Percentiles rank a stretch among this genome's conserved stretches.
phyloP scores from a whole-genome alignment of 1,140 invertebrate genomes.

The Gonioctena quinquepunctata region DNA sequence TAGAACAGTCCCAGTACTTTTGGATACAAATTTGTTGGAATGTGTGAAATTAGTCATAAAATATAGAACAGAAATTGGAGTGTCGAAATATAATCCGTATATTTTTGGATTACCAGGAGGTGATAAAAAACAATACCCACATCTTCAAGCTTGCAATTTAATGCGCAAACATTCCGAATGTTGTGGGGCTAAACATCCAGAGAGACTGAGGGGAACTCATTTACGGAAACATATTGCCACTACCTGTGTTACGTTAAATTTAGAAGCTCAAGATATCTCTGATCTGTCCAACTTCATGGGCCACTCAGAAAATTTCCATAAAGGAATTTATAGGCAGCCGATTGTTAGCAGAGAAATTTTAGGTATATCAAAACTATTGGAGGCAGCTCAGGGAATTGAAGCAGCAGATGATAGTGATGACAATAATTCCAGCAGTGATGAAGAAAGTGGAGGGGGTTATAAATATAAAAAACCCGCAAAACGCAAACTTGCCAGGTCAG shows the following conservation, averaged over 20 bases:
- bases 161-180: conserved; percentile 15
- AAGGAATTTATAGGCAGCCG: conserved; percentile 15
- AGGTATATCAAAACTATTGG: conserved; percentile 4
- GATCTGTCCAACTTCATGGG: conserved; percentile 16
- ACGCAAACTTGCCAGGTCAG: background rate
- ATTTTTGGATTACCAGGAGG: background rate
- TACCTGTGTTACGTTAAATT: conserved; percentile 6
- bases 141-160: conserved; percentile 15
- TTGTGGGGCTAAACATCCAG: conserved; percentile 16
- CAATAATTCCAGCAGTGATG: background rate
- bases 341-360: conserved; percentile 8
- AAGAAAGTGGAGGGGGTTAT: background rate
- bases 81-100: background rate
- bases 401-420: background rate
- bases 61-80: background rate
- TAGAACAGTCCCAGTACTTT: conserved; percentile 2
- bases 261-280: background rate
- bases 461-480: background rate
- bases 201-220: conserved; percentile 11
- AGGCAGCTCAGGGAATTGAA: background rate
- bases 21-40: background rate
- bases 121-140: background rate
- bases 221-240: conserved; percentile 20
- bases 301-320: conserved; percentile 10
- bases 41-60: background rate